phyloP scores from a whole-genome alignment of 2,113 vertebrate species.

The Cariama cristata region DNA sequence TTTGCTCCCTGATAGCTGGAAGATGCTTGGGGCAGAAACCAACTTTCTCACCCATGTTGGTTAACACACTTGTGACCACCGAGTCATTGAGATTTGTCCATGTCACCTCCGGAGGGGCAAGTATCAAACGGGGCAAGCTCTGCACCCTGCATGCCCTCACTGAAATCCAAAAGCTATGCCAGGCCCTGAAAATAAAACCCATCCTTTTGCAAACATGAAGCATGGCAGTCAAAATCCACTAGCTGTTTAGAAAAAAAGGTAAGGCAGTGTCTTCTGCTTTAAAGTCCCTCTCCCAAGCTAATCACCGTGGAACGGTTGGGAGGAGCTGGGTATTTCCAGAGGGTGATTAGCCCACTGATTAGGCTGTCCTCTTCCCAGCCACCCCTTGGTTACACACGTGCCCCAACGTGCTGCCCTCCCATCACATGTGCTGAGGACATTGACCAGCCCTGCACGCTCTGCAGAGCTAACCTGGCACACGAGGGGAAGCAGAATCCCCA shows the following conservation, averaged over 20 bases:
- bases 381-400: too few species aligned
- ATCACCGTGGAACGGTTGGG: neutral
- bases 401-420: neutral
- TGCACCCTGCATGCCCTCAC: too few species aligned
- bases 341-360: neutral
- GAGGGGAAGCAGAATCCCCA: neutral
- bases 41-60: accelerated
- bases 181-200: accelerated
- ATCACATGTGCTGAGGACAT: accelerated
- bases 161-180: neutral
- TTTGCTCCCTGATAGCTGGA: neutral
- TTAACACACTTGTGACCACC: too few species aligned
- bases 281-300: neutral
- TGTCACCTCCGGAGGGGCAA: neutral
- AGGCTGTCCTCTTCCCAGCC: neutral
- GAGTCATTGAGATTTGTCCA: neutral
- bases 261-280: neutral
- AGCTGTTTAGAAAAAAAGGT: neutral
- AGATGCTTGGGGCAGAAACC: neutral
- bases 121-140: neutral
- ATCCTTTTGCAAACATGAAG: neutral
- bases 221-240: neutral
- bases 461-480: neutral
- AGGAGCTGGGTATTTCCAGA: neutral
- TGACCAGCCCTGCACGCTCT: neutral